phyloP scores from a whole-genome alignment of 2,888 invertebrate species.

The Cabera pusaria region DNA sequence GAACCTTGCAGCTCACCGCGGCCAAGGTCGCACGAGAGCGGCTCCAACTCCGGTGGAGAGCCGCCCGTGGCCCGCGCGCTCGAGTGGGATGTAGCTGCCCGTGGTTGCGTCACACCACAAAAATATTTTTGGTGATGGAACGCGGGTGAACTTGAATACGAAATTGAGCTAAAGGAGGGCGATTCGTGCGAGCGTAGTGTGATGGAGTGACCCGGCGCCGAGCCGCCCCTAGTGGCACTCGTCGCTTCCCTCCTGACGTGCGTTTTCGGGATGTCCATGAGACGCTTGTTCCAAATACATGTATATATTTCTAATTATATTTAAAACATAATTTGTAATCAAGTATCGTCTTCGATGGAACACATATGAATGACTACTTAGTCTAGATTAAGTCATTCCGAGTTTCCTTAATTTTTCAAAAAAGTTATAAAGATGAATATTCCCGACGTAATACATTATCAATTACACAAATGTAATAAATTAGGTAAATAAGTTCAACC shows the following conservation, averaged over 20 bases:
- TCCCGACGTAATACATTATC: too few relatives aligned
- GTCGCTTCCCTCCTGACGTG: slow-evolving; percentile 51
- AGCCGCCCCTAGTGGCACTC: slow-evolving; percentile 46
- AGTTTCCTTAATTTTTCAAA: too few relatives aligned
- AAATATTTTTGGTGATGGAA: slow-evolving; percentile 83
- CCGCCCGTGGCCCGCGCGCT: slow-evolving; percentile 51
- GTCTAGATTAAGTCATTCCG: too few relatives aligned
- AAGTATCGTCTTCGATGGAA: too few relatives aligned
- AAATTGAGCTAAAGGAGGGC: slow-evolving; percentile 77
- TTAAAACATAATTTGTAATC: too few relatives aligned
- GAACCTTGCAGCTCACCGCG: slow-evolving; percentile 94
- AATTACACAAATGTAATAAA: too few relatives aligned
- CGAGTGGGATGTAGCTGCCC: slow-evolving; percentile 68
- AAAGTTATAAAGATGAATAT: too few relatives aligned
- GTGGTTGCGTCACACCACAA: slow-evolving; percentile 80
- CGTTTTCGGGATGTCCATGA: slow-evolving; percentile 49
- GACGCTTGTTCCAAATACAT: neutral
- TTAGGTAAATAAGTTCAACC: too few relatives aligned
- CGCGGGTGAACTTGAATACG: slow-evolving; percentile 82
- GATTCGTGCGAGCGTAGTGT: slow-evolving; percentile 71
- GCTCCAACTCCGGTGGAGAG: slow-evolving; percentile 71
- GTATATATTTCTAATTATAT: too few relatives aligned
- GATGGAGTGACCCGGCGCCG: slow-evolving; percentile 74
- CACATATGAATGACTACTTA: too few relatives aligned
- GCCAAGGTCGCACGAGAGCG: slow-evolving; percentile 87